These are phyloP conservation scores for Austrofundulus limnaeus DNA, from an alignment of 2,113 vertebrate species.

Conservation along the genomic window DNA sequence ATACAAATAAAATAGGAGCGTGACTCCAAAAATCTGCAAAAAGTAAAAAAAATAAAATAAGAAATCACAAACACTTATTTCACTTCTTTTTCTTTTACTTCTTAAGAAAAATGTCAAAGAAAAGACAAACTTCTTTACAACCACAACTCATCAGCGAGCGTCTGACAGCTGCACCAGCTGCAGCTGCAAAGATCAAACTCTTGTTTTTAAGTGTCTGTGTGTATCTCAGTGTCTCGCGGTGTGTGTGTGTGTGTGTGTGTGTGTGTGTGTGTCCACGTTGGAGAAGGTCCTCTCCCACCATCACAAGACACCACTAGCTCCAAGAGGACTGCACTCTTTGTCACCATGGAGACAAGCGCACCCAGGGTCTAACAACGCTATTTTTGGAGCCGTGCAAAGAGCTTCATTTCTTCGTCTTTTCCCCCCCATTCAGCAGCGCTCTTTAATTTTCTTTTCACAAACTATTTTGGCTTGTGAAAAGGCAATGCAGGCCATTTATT, in stretches of 20 bases:
- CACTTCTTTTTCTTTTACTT: conserved; percentile 11
- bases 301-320: conserved; percentile 75
- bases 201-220: conserved; percentile 17
- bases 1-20: conserved; percentile 16
- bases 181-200: conserved; percentile 12
- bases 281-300: conserved; percentile 72
- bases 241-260: conserved; percentile 24
- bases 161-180: conserved; percentile 1
- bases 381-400: conserved; percentile 81
- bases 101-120: conserved; percentile 22
- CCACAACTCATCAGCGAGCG: background rate
- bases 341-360: conserved; percentile 84
- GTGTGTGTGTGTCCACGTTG: conserved; percentile 29
- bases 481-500: conserved; percentile 56
- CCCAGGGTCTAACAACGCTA: conserved; percentile 80
- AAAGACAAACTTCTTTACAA: conserved; percentile 30
- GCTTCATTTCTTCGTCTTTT: conserved; percentile 71
- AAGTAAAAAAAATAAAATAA: no score
- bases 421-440: conserved; percentile 52
- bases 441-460: conserved; percentile 70
- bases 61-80: conserved; percentile 15
- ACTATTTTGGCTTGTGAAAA: conserved; percentile 38
- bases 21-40: background rate
- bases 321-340: conserved; percentile 71
- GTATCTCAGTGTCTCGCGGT: conserved; percentile 18